Evolutionary conservation across 2,113 vertebrate genomes (phyloP), one percentile per base, ranked within the genome.

Genomic region (Phylloscopus trochiloides): DNA sequence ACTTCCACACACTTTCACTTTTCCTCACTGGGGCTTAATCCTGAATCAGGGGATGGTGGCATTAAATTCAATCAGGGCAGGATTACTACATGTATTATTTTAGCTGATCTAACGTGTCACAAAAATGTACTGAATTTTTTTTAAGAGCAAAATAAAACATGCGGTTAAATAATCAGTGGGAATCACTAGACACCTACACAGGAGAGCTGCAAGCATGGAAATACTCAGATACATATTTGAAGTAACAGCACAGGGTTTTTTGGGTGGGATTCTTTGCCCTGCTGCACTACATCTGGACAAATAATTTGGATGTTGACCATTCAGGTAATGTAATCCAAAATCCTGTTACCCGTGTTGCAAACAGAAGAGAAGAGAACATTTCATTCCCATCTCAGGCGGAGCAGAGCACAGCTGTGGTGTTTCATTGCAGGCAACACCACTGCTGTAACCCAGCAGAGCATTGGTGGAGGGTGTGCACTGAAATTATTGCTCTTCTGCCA

Each of bases 111-210:
- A 81, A 86, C 47, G n/a, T 45, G 25, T 67, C 42, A 70, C 73
- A 89, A 72, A 65, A 92, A 82, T 32, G 59, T 63, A 52, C 72
- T 78, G 74, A 78, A 70, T 80, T 54, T 75, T 25, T 36, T 47
- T 48, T 28, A 52, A 55, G 31, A 75, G 21, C 22, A 75, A 81
- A 91, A 84, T 42, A 81, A 94, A 77, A 29, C 71, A 78, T 80
- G 85, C 91, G 87, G 91, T 94, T 92, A 93, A 62, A 40, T 78
- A 86, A 96, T 97, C 74, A 89, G 40, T 58, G 71, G 61, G 80
- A 92, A 95, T 94, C 65, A 81, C 67, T 75, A 86, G 76, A 73
- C 89, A 93, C 79, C 92, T 96, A 92, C 91, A 88, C 26, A 55
- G 58, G 65, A 85, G 74, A 82, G n/a, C 34, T 90, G 71, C 42